Conservation (phyloP, 2,113 vertebrate genomes). For the Cinclus cinclus region DNA sequence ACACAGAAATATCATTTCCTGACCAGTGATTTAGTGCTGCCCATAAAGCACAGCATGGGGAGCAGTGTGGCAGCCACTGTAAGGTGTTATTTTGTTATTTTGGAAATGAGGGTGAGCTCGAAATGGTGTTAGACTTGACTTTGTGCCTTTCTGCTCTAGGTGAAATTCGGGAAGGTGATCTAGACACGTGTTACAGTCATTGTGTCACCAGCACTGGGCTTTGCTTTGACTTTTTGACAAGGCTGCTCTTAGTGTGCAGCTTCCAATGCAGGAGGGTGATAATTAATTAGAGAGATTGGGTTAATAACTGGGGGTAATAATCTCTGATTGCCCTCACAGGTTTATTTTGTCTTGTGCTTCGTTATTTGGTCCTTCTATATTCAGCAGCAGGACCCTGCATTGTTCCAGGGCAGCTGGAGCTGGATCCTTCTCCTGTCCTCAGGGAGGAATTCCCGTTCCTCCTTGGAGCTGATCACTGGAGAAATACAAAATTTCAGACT, state of each 20-base stretch:
- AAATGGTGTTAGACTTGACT: not conserved
- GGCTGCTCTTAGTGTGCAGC: not conserved
- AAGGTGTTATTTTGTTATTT: not conserved
- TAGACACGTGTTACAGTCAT: not conserved
- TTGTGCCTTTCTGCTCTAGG: conserved; percentile 29
- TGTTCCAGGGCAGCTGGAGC: fast-evolving
- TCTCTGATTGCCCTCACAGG: not conserved
- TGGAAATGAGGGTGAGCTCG: not conserved
- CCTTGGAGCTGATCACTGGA: not conserved
- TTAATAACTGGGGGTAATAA: not conserved
- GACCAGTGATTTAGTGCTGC: not conserved
- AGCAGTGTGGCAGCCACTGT: not conserved
- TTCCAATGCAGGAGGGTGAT: not conserved
- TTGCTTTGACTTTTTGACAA: not conserved
- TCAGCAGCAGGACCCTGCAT: not conserved
- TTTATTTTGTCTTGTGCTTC: not conserved
- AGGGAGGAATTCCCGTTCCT: not conserved
- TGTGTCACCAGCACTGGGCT: not conserved
- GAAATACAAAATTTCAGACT: not conserved
- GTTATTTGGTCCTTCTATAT: not conserved
- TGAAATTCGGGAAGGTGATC: not conserved
- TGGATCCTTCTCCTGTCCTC: not conserved
- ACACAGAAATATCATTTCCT: not conserved
- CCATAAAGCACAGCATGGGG: not conserved
- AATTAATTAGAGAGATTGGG: not conserved